phyloP scores from a whole-genome alignment of 2,888 invertebrate genomes.

The Cryptophagus acutangulus region DNA sequence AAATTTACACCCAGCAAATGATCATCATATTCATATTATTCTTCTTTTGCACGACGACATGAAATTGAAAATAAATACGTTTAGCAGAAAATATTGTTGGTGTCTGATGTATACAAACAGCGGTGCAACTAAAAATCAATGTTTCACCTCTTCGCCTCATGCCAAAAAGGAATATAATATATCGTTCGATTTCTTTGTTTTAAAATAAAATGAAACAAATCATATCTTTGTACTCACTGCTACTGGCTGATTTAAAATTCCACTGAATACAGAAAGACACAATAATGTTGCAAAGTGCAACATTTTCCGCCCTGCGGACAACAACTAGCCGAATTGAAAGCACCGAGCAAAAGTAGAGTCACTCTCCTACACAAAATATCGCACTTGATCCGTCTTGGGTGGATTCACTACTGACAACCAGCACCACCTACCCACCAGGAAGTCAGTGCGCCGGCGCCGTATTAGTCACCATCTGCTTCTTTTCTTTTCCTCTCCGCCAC shows the following conservation, averaged over 20 bases:
- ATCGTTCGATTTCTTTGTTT: slow-evolving; percentile 19
- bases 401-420: slow-evolving; percentile 40
- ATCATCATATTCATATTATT: too few species aligned
- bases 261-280: slow-evolving; percentile 57
- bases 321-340: slow-evolving; percentile 13
- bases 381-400: slow-evolving; percentile 33
- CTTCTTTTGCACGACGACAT: too few species aligned
- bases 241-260: slow-evolving; percentile 54
- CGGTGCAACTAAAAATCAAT: slow-evolving; percentile 36
- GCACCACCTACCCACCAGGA: slow-evolving; percentile 42
- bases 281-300: slow-evolving; percentile 58
- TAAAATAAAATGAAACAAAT: slow-evolving; percentile 1
- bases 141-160: slow-evolving; percentile 32
- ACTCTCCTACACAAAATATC: slow-evolving; percentile 1
- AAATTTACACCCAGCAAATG: too few species aligned
- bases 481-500: neutral
- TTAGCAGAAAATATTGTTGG: too few species aligned
- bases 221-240: slow-evolving; percentile 48
- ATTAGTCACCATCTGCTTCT: slow-evolving; percentile 27
- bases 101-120: slow-evolving; percentile 31
- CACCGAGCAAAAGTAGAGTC: slow-evolving; percentile 5
- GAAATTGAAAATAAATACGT: too few species aligned
- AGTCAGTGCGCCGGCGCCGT: slow-evolving; percentile 36
- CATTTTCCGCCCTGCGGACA: slow-evolving; percentile 53
- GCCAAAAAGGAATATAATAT: slow-evolving; percentile 20